Evolutionary conservation across 2,113 vertebrate species (phyloP), one percentile per base, ranked within the genome.

Genomic region (Rhombomys opimus): DNA sequence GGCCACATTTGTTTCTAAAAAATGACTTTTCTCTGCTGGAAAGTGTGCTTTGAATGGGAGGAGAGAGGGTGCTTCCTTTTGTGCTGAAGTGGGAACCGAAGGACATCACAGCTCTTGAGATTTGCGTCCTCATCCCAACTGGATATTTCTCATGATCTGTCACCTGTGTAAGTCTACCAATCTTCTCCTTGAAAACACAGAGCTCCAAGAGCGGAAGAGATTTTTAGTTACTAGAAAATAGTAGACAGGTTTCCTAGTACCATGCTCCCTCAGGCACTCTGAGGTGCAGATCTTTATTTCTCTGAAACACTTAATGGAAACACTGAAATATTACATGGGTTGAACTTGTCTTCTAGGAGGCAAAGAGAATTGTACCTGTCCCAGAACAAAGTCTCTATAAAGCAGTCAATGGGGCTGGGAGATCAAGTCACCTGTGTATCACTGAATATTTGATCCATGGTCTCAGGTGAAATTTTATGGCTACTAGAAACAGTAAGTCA

Each of bases 321-420:
- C 81, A 54, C 27, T 91, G 84, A 46, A 80, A 82, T 32, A 70
- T 2, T 78, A 86, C 96, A 27, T 85, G 35, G 10, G 88, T 87
- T 32, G 87, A 94, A 81, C 32, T n/a, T 91, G 87, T 94, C 84
- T 93, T 81, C 76, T 22, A 90, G 67, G 76, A 77, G 85, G 90
- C 85, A 52, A 73, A 89, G 57, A 78, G 7, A 63, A 27, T 76
- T 27, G 25, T 70, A 0, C 22, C 46, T 25, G 59, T 75, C 7
- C 27, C 14, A 87, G 52, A 76, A 77, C 35, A 41, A 91, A 63
- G 81, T 88, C 61, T 87, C n/a, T 30, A 22, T 52, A 57, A 46
- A 57, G 22, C n/a, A 77, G 25, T 61, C 46, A 96, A 46, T 89
- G 57, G 14, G 87, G 50, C 14, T 77, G 38, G 65, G 95, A 76